A percentile compares a stretch with the other conserved stretches of the same genome.
Evolutionary conservation across 2,888 invertebrate species (phyloP).

Genomic region (Ormia ochracea): DNA sequence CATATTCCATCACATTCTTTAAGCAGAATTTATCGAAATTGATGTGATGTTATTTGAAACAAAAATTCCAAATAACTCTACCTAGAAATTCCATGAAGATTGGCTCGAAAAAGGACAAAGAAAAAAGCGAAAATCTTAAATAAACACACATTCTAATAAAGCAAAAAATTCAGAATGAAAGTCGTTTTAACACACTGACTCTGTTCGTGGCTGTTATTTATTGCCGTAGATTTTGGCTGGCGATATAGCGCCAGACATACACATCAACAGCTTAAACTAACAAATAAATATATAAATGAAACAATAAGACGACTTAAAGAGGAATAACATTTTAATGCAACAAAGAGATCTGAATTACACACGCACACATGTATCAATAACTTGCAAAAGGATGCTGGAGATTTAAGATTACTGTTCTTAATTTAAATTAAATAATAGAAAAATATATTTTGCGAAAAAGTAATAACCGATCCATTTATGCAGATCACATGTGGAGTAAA

Average conservation of each 20-base stretch:
- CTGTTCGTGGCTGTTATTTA: conserved; percentile 69
- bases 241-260: conserved; percentile 72
- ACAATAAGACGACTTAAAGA: conserved; percentile 5
- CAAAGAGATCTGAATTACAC: conserved; percentile 3
- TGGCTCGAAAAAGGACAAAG: conserved; percentile 27
- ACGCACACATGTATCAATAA: neutral
- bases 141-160: conserved; percentile 50
- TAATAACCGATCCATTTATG: neutral
- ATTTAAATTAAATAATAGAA: conserved; percentile 51
- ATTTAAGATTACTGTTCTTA: neutral
- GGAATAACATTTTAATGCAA: conserved; percentile 30
- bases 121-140: conserved; percentile 30
- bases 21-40: conserved; percentile 11
- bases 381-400: conserved; percentile 3
- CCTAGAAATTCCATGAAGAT: conserved; percentile 51
- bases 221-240: conserved; percentile 71
- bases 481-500: no score
- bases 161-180: neutral
- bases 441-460: neutral
- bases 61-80: conserved; percentile 51
- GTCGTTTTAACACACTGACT: conserved; percentile 34
- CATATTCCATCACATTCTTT: neutral
- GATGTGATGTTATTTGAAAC: conserved; percentile 38
- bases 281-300: conserved; percentile 21
- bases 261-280: conserved; percentile 65